Evolutionary conservation across 2,113 vertebrate genomes (phyloP).

Genomic region (Martes martes): DNA sequence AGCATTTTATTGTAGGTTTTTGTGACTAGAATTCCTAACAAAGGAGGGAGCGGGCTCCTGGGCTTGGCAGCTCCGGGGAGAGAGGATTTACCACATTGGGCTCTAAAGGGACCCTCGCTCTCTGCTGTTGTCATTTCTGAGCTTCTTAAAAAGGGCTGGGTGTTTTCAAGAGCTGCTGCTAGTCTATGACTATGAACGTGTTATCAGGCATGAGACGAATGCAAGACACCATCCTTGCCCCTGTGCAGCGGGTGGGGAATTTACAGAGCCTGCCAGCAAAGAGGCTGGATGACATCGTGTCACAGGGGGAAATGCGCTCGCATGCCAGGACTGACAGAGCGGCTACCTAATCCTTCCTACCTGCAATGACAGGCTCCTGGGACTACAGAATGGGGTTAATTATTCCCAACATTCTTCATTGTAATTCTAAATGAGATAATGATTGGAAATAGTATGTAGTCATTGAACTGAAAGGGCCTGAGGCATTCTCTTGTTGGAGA

Average conservation of each 20-base stretch:
- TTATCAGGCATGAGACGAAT: background rate
- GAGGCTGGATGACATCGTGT: background rate
- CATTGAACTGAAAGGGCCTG: background rate
- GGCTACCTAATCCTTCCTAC: background rate
- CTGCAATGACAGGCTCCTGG: background rate
- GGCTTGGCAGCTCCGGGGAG: background rate
- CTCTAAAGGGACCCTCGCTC: background rate
- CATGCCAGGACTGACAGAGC: background rate
- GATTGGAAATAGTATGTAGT: background rate
- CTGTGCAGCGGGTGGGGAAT: background rate
- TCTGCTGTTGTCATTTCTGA: background rate
- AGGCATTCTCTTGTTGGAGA: background rate
- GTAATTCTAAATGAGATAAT: slow-evolving; percentile 32
- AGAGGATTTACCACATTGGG: slow-evolving; percentile 25
- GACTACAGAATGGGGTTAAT: background rate
- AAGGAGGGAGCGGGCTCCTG: slow-evolving; percentile 39
- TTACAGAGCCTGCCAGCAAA: background rate
- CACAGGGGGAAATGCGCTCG: background rate
- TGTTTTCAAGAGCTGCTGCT: slow-evolving; percentile 27
- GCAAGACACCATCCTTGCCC: background rate
- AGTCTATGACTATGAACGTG: background rate
- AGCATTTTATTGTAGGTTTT: slow-evolving; percentile 73
- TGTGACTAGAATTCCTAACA: slow-evolving; percentile 31
- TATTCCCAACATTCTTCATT: slow-evolving; percentile 21
- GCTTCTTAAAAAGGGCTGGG: slow-evolving; percentile 25